These are phyloP conservation scores for Liodrosophila aerea DNA, from an alignment of 2,888 invertebrate species.

Conservation along the genomic window DNA sequence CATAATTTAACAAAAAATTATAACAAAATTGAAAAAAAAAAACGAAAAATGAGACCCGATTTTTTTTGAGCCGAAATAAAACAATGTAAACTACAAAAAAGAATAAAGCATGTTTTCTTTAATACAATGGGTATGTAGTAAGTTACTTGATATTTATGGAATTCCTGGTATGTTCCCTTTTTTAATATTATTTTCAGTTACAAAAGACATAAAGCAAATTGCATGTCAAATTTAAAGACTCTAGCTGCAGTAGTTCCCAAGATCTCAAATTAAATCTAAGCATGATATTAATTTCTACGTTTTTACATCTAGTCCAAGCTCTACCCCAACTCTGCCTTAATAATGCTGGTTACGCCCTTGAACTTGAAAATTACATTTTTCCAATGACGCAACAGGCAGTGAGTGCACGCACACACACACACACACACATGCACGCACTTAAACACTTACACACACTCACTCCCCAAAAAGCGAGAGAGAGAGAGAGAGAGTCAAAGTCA, in stretches of 20 bases:
- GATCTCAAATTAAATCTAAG: too few species aligned
- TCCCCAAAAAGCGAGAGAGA: conserved; percentile 4
- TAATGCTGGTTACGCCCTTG: conserved; percentile 38
- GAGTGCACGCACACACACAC: conserved; percentile 8
- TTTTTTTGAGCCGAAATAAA: conserved; percentile 75
- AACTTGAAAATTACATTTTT: conserved; percentile 47
- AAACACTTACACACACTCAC: conserved; percentile 17
- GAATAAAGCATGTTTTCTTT: neutral
- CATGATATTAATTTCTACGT: too few species aligned
- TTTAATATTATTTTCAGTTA: too few species aligned
- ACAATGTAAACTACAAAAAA: conserved; percentile 65
- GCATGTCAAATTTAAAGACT: too few species aligned
- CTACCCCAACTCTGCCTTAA: too few species aligned
- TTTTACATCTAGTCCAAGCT: too few species aligned
- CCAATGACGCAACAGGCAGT: conserved; percentile 18
- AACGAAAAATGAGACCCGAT: conserved; percentile 34
- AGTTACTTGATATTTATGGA: too few species aligned
- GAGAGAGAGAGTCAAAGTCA: neutral
- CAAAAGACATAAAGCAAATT: too few species aligned
- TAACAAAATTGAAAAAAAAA: conserved; percentile 23
- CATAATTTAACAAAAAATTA: conserved; percentile 20
- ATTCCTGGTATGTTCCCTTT: too few species aligned
- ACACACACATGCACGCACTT: conserved; percentile 28
- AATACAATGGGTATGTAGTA: neutral
- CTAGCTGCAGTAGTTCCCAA: too few species aligned